Evolutionary conservation across 2,888 invertebrate genomes (phyloP).

Genomic region (Coenonympha arcania): DNA sequence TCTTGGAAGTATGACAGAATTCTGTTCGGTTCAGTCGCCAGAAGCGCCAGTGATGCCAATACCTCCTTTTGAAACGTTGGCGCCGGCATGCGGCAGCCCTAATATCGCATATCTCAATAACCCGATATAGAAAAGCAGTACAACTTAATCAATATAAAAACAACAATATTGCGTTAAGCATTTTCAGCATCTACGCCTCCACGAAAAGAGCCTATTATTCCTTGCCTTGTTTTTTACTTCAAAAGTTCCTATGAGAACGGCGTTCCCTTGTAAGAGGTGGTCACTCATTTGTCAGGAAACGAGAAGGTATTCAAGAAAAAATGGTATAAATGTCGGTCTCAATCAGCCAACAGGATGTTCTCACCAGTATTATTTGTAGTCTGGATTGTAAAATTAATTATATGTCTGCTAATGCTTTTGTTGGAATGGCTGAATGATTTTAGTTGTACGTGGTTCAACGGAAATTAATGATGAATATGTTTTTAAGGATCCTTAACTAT

Average conservation of each 20-base stretch:
- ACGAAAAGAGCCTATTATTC: slow-evolving; percentile 10
- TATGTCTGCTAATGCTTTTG: slow-evolving; percentile 14
- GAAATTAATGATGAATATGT: slow-evolving; percentile 5
- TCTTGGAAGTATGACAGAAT: slow-evolving; percentile 24
- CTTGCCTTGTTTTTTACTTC: slow-evolving; percentile 2
- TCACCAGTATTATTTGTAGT: slow-evolving; percentile 22
- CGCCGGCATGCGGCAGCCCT: slow-evolving; percentile 22
- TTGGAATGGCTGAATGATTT: slow-evolving; percentile 7
- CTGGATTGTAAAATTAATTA: slow-evolving; percentile 24
- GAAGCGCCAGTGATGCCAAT: slow-evolving; percentile 21
- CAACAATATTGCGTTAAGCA: background rate
- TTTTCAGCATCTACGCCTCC: slow-evolving; percentile 10
- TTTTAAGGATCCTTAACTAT: too few relatives aligned
- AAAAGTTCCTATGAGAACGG: slow-evolving; percentile 6
- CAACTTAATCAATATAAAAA: slow-evolving; percentile 16
- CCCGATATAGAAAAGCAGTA: slow-evolving; percentile 20
- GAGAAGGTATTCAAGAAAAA: slow-evolving; percentile 25
- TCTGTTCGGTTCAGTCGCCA: slow-evolving; percentile 19
- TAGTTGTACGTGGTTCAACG: slow-evolving; percentile 1
- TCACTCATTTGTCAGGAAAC: slow-evolving; percentile 29
- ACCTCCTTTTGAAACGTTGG: slow-evolving; percentile 20
- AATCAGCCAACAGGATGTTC: slow-evolving; percentile 25
- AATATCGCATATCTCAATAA: slow-evolving; percentile 28
- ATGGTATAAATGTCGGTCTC: slow-evolving; percentile 22
- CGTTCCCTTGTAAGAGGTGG: slow-evolving; percentile 19